Evolutionary conservation across 2,113 vertebrate species (phyloP), one percentile per base, ranked within the genome.

Genomic region (pig (Sus scrofa)): DNA sequence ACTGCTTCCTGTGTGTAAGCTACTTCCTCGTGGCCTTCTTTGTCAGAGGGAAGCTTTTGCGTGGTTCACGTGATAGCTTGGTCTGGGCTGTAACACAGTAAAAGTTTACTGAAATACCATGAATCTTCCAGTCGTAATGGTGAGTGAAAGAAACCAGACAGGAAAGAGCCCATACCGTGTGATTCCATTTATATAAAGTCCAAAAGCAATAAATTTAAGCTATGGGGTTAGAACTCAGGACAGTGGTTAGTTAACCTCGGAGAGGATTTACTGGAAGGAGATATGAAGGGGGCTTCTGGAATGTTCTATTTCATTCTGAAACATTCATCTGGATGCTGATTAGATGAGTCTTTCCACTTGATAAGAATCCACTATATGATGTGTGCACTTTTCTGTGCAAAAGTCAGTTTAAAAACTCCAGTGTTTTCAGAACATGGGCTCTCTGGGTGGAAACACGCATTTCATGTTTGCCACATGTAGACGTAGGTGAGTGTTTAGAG

Each of bases 131-230:
- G 22, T 26, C n/a, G 0, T 32, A 1, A 30, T 0, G 14, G 1
- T n/a, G 63, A 63, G 50, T 6, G 39, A 91, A 27, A 70, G 86
- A 78, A 63, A 50, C 52, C 81, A 56, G 94, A 60, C 68, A 8
- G 39, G 70, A 37, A 62, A n/a, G 65, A 14, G 14, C 67, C 6
- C 58, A 20, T 7, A 20, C 58, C 8, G 37, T 16, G 39, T 22
- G 68, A 86, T 22, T 62, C 85, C 68, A 20, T 34, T 18, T 12
- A 15, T 20, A 63, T 34, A 0, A 88, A 67, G 81, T 84, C 86
- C 86, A 90, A 86, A 92, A n/a, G 7, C 92, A 78, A 68, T 68
- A 10, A 81, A 62, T n/a, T n/a, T 30, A 30, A 96, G 44, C 56
- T 24, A 13, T 15, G 90, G 75, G 71, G 65, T 87, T 71, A 30